These are phyloP conservation scores for Eledona agricola DNA, from an alignment of 2,888 invertebrate genomes.

Conservation along the genomic window DNA sequence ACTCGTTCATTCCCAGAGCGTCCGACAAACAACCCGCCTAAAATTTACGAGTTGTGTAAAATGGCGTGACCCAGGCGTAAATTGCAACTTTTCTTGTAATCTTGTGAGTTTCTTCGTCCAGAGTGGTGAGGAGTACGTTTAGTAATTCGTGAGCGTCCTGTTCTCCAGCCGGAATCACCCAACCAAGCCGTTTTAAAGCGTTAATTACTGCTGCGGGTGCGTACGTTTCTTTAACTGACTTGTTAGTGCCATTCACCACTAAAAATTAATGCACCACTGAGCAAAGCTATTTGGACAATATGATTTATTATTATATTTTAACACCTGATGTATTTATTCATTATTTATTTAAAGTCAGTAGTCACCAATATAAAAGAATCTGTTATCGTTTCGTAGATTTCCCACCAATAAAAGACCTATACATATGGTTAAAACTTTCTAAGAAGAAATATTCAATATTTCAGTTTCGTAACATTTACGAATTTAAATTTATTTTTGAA, in stretches of 20 bases:
- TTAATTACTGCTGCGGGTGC: conserved; percentile 76
- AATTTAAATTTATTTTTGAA: too few species aligned
- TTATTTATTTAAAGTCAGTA: too few species aligned
- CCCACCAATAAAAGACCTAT: too few species aligned
- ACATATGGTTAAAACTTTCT: too few species aligned
- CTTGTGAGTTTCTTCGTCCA: conserved; percentile 84
- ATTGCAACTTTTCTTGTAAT: conserved; percentile 67
- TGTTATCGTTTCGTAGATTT: too few species aligned
- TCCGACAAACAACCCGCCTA: conserved; percentile 79
- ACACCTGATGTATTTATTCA: too few species aligned
- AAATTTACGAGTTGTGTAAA: conserved; percentile 2
- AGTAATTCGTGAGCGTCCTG: conserved; percentile 95
- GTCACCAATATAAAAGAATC: too few species aligned
- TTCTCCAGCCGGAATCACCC: conserved; percentile 90
- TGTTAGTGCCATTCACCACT: conserved; percentile 80
- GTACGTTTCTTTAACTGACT: conserved; percentile 70
- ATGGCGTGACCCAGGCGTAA: background rate
- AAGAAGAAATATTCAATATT: too few species aligned
- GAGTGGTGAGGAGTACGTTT: conserved; percentile 86
- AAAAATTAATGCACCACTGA: conserved; percentile 38
- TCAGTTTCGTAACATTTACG: too few species aligned
- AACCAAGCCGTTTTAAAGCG: conserved; percentile 78
- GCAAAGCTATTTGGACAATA: too few species aligned
- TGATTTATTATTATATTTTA: too few species aligned
- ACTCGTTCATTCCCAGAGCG: conserved; percentile 70